phyloP scores from a whole-genome alignment of 1,140 invertebrate species.

The Cydia splendana region DNA sequence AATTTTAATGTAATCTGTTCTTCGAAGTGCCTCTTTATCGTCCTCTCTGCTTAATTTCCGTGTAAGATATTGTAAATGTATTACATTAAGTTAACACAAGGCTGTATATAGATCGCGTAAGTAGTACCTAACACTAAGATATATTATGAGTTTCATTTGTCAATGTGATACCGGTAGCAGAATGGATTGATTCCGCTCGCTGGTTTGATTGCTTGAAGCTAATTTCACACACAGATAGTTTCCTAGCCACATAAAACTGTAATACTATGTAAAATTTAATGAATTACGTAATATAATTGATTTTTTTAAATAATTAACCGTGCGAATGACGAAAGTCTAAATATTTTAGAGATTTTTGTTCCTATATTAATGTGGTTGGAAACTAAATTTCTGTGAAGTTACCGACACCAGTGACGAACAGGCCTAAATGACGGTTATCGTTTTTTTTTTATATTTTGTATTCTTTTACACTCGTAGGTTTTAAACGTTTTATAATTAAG shows the following conservation, averaged over 20 bases:
- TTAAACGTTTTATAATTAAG: slow-evolving; percentile 50
- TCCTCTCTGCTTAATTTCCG: slow-evolving; percentile 64
- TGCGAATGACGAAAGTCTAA: not conserved
- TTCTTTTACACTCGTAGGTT: slow-evolving; percentile 60
- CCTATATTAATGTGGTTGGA: not conserved
- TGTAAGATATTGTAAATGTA: slow-evolving; percentile 77
- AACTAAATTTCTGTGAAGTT: slow-evolving; percentile 39
- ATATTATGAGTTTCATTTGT: slow-evolving; percentile 50
- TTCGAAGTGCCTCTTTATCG: slow-evolving; percentile 74
- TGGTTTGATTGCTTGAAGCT: not conserved
- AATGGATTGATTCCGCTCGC: slow-evolving; percentile 4
- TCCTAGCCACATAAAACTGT: not conserved
- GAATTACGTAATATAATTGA: slow-evolving; percentile 6
- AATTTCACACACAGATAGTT: not conserved
- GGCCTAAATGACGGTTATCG: slow-evolving; percentile 60
- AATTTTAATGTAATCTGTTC: slow-evolving; percentile 63
- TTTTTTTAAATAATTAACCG: not conserved
- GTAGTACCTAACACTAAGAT: slow-evolving; percentile 56
- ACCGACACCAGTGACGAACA: slow-evolving; percentile 37
- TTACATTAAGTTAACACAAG: slow-evolving; percentile 65
- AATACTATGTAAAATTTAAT: not conserved
- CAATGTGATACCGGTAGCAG: slow-evolving; percentile 51
- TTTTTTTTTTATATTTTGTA: slow-evolving; percentile 67
- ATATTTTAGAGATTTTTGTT: not conserved
- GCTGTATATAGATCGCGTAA: slow-evolving; percentile 59